These are phyloP conservation scores for Drosophila aldrichi DNA, from an alignment of 2,888 invertebrate genomes.

Conservation along the genomic window DNA sequence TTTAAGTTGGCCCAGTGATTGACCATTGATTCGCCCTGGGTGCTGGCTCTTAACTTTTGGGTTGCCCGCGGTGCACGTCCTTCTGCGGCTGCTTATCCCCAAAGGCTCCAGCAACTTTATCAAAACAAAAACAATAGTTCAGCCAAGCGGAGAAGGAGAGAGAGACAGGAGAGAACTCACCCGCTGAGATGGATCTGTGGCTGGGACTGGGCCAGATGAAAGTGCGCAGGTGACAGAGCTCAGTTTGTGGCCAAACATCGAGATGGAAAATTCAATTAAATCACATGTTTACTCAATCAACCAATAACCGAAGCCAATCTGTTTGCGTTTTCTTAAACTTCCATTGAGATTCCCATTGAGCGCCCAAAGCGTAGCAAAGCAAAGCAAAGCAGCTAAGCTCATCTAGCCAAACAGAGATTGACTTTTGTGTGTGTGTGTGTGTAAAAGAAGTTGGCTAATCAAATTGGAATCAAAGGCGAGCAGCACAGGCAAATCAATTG, in stretches of 20 bases:
- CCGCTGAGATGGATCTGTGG: background rate
- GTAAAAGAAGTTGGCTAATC: constrained; percentile 3
- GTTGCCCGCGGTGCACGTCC: constrained; percentile 9
- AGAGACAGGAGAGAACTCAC: background rate
- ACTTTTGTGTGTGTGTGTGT: constrained; percentile 5
- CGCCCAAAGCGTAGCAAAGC: background rate
- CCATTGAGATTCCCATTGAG: background rate
- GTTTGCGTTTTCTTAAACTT: constrained; percentile 6
- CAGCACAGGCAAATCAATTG: constrained; percentile 1
- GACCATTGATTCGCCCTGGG: constrained; percentile 19
- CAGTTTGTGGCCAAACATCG: background rate
- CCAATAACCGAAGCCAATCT: constrained; percentile 2
- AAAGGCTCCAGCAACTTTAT: constrained; percentile 3
- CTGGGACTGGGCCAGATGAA: background rate
- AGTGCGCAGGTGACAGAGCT: constrained; percentile 8
- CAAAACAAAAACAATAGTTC: constrained; percentile 11
- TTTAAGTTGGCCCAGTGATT: constrained; percentile 26
- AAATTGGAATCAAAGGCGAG: background rate
- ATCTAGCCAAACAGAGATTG: background rate
- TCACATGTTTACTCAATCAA: constrained; percentile 20
- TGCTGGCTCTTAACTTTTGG: background rate
- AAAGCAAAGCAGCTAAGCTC: background rate
- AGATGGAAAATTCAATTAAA: constrained; percentile 34
- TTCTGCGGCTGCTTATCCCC: constrained; percentile 7
- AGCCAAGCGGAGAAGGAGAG: no score